A percentile compares a stretch with the other conserved stretches of the same genome.
Evolutionary conservation across 1,140 invertebrate genomes (phyloP).

Genomic region (Zaprionus davidi): DNA sequence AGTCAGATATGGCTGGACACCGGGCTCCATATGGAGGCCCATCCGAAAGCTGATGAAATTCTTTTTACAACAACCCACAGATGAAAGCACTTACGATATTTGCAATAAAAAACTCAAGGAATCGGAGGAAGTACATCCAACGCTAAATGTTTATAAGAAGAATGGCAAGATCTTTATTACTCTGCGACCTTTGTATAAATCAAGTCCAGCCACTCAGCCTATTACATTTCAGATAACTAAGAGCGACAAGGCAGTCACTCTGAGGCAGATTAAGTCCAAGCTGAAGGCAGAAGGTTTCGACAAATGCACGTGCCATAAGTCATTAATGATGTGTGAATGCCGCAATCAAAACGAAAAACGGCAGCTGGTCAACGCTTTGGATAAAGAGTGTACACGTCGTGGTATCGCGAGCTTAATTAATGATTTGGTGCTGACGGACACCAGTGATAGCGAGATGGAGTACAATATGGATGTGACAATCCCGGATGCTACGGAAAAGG

Average conservation of each 20-base stretch:
- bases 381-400: slow-evolving; percentile 58
- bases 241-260: slow-evolving; percentile 49
- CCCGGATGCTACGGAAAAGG: slow-evolving; percentile 48
- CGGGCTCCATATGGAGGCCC: slow-evolving; percentile 70
- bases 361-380: slow-evolving; percentile 44
- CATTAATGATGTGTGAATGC: slow-evolving; percentile 68
- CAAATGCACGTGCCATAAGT: slow-evolving; percentile 70
- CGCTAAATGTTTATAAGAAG: slow-evolving; percentile 68
- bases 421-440: slow-evolving; percentile 65
- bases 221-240: slow-evolving; percentile 74
- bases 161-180: slow-evolving; percentile 72
- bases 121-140: slow-evolving; percentile 39
- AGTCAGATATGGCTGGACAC: slow-evolving; percentile 64
- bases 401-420: slow-evolving; percentile 44
- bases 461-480: slow-evolving; percentile 76
- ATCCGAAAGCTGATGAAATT: slow-evolving; percentile 75
- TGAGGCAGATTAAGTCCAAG: slow-evolving; percentile 56
- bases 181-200: slow-evolving; percentile 37
- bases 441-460: slow-evolving; percentile 77
- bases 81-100: slow-evolving; percentile 21
- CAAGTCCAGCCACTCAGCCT: slow-evolving; percentile 49
- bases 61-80: slow-evolving; percentile 59
- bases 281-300: slow-evolving; percentile 68
- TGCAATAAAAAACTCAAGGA: slow-evolving; percentile 28
- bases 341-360: slow-evolving; percentile 59